phyloP scores from a whole-genome alignment of 2,888 invertebrate genomes.

The Campaea margaritaria region DNA sequence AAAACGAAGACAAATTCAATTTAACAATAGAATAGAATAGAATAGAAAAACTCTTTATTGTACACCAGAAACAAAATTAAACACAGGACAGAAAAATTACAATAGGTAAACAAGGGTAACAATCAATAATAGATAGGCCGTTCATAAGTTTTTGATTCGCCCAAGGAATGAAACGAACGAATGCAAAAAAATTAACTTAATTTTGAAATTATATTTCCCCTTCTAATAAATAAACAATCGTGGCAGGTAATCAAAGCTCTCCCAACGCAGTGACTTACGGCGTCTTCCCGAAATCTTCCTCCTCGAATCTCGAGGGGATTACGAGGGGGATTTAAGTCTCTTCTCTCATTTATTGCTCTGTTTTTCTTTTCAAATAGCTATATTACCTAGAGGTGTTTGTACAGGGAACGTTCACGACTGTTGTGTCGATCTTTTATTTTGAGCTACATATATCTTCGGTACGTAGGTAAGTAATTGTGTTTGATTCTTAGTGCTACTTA shows the following conservation, averaged over 20 bases:
- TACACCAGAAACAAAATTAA: too few relatives aligned
- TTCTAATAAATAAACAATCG: conserved; percentile 31
- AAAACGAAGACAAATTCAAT: too few relatives aligned
- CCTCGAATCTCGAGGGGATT: conserved; percentile 50
- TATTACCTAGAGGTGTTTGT: conserved; percentile 25
- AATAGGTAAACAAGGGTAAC: too few relatives aligned
- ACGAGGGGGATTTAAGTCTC: conserved; percentile 56
- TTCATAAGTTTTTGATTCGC: too few relatives aligned
- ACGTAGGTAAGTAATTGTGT: too few relatives aligned
- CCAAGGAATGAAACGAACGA: too few relatives aligned
- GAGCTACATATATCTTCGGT: neutral
- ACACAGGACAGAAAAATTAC: too few relatives aligned
- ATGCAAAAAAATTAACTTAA: too few relatives aligned
- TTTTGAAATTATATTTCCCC: conserved; percentile 7
- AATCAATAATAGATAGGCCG: too few relatives aligned
- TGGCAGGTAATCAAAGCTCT: conserved; percentile 46
- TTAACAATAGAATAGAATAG: too few relatives aligned
- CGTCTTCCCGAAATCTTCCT: conserved; percentile 45
- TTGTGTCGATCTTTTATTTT: conserved; percentile 19
- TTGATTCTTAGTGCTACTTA: too few relatives aligned
- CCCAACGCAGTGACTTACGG: conserved; percentile 46
- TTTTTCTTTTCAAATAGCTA: conserved; percentile 38
- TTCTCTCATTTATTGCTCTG: conserved; percentile 52
- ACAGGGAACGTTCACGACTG: conserved; percentile 11
- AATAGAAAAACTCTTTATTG: too few relatives aligned